Conservation (phyloP, 2,113 vertebrate genomes). For the Leuciscus idus region DNA sequence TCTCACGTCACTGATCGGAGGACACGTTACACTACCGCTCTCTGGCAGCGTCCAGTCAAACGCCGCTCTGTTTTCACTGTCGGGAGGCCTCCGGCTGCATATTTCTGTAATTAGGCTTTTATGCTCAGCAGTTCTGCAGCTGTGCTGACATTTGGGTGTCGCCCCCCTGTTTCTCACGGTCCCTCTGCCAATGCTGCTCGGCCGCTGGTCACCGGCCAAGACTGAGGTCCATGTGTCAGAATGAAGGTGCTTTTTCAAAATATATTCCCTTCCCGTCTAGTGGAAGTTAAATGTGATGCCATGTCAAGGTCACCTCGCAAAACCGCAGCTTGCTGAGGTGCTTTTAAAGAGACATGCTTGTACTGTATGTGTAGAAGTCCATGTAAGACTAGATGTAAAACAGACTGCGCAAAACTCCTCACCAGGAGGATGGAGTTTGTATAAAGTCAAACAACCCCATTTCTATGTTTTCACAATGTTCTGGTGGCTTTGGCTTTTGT, state of each 20-base stretch:
- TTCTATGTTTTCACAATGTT: background rate
- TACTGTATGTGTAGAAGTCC: background rate
- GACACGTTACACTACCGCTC: conserved; percentile 65
- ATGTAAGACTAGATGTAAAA: background rate
- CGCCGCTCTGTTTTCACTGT: conserved; percentile 81
- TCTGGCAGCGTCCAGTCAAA: conserved; percentile 74
- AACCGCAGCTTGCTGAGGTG: conserved; percentile 47
- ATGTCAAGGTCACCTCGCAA: conserved; percentile 64
- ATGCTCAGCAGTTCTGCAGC: conserved; percentile 90
- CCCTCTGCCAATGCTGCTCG: conserved; percentile 78
- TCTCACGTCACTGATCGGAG: conserved; percentile 72
- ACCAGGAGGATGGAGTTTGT: background rate
- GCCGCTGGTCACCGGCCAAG: conserved; percentile 82
- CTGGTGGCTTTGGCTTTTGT: background rate
- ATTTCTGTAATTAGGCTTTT: conserved; percentile 91
- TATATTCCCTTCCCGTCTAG: conserved; percentile 70
- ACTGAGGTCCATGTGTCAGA: conserved; percentile 77
- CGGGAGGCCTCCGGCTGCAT: conserved; percentile 82
- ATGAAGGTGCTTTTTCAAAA: conserved; percentile 69
- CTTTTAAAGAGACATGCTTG: background rate
- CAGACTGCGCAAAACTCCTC: background rate
- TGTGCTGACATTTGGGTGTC: conserved; percentile 90
- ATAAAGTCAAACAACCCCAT: background rate
- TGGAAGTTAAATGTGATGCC: conserved; percentile 60
- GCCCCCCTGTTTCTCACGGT: conserved; percentile 93